A percentile compares a stretch with the other conserved stretches of the same genome.
These are phyloP conservation scores for Equus quagga DNA, from an alignment of 2,113 vertebrate species.

Conservation along the genomic window DNA sequence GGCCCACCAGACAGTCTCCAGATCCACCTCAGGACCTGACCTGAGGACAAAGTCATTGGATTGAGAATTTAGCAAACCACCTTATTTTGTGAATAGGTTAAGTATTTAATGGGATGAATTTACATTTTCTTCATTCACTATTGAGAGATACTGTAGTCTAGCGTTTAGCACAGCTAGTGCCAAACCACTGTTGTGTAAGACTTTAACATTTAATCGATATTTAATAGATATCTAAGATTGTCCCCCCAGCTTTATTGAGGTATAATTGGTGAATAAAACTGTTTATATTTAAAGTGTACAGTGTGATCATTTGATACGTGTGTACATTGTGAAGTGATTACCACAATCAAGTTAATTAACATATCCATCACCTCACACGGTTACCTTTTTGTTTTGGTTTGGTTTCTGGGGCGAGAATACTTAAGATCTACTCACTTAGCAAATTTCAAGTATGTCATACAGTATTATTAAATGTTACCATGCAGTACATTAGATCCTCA, in stretches of 20 bases:
- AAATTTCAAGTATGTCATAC: neutral
- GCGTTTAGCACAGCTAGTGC: neutral
- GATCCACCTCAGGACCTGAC: neutral
- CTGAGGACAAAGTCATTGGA: neutral
- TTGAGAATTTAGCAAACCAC: neutral
- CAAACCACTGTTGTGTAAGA: neutral
- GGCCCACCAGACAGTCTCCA: neutral
- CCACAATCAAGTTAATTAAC: neutral
- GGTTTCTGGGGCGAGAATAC: neutral
- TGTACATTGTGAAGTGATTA: neutral
- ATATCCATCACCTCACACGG: neutral
- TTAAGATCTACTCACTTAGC: neutral
- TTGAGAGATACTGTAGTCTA: neutral
- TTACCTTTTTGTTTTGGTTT: neutral
- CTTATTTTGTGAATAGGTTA: neutral
- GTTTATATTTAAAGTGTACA: neutral
- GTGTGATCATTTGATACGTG: neutral
- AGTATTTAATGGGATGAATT: neutral
- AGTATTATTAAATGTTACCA: neutral
- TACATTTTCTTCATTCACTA: conserved; percentile 1
- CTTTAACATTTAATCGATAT: neutral
- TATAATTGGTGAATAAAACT: neutral
- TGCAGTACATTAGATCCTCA: neutral
- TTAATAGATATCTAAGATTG: neutral
- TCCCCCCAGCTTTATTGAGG: neutral